Evolutionary conservation across 1,140 invertebrate genomes (phyloP), one percentile per base, ranked within the genome.

Genomic region (Pseudomyrmex dendroicus): DNA sequence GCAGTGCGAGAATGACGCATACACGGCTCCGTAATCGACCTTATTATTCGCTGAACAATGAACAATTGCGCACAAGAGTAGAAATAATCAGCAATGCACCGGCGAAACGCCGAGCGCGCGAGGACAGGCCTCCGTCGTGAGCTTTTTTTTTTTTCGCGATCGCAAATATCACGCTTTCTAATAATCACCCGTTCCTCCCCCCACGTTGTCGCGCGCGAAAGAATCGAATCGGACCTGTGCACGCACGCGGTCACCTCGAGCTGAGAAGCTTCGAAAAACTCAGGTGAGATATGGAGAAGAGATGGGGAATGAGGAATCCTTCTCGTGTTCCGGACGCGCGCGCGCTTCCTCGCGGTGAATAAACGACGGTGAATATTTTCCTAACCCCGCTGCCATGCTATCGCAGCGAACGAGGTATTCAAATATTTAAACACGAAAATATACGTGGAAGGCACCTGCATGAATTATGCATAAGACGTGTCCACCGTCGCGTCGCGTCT

Each of bases 371-470:
- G 35, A 90, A 92, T 92, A 92, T 92, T 92, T 92, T 90, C 88
- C 82, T 87, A 86, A 86, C 74, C 74, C 84, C 86, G 83, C 77
- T 88, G 35, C 35, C 35, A 35, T 73, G 85, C 86, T 84, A 87
- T 89, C 89, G 89, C 90, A 90, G 84, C 86, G 90, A 92, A 91
- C 90, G 86, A 89, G 84, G 90, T 93, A 93, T 93, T 93, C 92
- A 93, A 94, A 94, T 93, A 93, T 93, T 93, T 93, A 93, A 93
- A 93, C 89, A 92, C 89, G 91, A 93, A 94, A 94, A 93, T 93
- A 93, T 92, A 91, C 89, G 90, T 82, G 82, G 92, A 93, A 91
- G 90, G 88, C 89, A 90, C 89, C 73, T 83, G 76, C 74, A 93
- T 93, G 91, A 92, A 93, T 93, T 90, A 94, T 94, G 90, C 92